Evolutionary conservation across 2,797 vertebrate species (phyloP), one percentile per base, ranked within the genome.

Genomic region (Thalassophryne amazonica): DNA sequence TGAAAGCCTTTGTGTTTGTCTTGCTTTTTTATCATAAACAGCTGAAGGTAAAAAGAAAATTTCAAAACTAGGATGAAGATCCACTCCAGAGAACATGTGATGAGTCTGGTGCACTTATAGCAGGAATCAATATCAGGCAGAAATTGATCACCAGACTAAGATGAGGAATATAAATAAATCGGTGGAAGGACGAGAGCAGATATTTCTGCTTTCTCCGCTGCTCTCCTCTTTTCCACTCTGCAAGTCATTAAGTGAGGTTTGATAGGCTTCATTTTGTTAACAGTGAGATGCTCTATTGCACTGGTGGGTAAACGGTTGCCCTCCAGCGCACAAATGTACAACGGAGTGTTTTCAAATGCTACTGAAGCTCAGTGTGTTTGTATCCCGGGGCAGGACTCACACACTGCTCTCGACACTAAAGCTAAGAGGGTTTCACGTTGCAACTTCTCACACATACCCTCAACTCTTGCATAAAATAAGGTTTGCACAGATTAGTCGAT

Each of bases 61-160:
- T 18, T 9, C 13, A 40, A 50, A 40, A 34, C 27, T 15, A 36
- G 53, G 24, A 50, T 49, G 3, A 18, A 22, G 33, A 48, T 40
- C 30, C 61, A 57, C 37, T 67, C 52, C 51, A 64, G 42, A 60
- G 47, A 58, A 56, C 60, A 60, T 52, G 47, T 48, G 67, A 71
- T 60, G 58, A 52, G 45, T 6, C 37, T 36, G 66, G 59, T 61
- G 74, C 74, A 68, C 60, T 68, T 81, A 61, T 68, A 73, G 73
- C 65, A 66, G 69, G 64, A 73, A 84, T 80, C 73, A 4, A 86
- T 86, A 84, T 59, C 50, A 35, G 62, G 60, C 46, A 51, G 73
- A 80, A 83, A 83, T 67, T 78, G 81, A 83, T 84, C 77, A 75
- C 83, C 62, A 59, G 34, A 54, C 4, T 19, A 24, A 42, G 35